Percentiles rank a stretch among this genome's conserved stretches.
Conservation (phyloP, 2,113 vertebrate genomes). For the Notothenia rossii region DNA sequence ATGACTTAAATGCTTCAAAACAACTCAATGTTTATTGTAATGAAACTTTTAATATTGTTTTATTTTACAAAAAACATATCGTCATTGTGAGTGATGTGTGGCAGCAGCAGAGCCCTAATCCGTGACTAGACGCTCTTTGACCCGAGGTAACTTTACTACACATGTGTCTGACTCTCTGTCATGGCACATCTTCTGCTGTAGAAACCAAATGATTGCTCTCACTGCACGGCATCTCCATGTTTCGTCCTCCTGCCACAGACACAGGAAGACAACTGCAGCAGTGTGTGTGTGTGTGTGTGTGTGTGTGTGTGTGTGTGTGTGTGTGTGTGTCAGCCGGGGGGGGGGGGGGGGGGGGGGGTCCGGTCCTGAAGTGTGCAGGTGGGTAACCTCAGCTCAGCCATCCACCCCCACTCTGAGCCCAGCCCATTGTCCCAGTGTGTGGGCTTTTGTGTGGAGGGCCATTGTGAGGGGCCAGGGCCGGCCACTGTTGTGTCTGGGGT, state of each 20-base stretch:
- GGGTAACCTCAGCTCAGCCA: slow-evolving; percentile 78
- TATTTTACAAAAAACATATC: background rate
- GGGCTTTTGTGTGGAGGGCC: slow-evolving; percentile 76
- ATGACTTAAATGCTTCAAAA: background rate
- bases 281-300: slow-evolving; percentile 1
- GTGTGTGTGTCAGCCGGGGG: slow-evolving; percentile 23
- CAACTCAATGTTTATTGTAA: background rate
- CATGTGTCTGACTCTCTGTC: slow-evolving; percentile 24
- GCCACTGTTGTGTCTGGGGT: slow-evolving; percentile 85
- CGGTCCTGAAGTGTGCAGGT: slow-evolving; percentile 82
- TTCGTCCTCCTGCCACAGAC: slow-evolving; percentile 50
- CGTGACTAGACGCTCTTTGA: slow-evolving; percentile 15
- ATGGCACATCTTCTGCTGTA: slow-evolving; percentile 25
- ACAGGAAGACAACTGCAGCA: slow-evolving; percentile 81
- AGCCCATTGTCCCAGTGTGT: slow-evolving; percentile 80
- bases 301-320: slow-evolving; percentile 9
- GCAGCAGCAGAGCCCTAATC: slow-evolving; percentile 10
- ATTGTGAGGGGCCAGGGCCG: slow-evolving; percentile 75
- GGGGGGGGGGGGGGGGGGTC: slow-evolving; percentile 15
- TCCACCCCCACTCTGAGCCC: slow-evolving; percentile 72
- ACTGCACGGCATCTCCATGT: slow-evolving; percentile 34
- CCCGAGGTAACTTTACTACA: slow-evolving; percentile 27
- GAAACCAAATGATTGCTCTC: slow-evolving; percentile 39
- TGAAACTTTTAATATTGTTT: background rate
- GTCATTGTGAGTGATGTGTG: background rate